Evolutionary conservation across 2,113 vertebrate genomes (phyloP), one percentile per base, ranked within the genome.

Genomic region (Rhinogobius similis): DNA sequence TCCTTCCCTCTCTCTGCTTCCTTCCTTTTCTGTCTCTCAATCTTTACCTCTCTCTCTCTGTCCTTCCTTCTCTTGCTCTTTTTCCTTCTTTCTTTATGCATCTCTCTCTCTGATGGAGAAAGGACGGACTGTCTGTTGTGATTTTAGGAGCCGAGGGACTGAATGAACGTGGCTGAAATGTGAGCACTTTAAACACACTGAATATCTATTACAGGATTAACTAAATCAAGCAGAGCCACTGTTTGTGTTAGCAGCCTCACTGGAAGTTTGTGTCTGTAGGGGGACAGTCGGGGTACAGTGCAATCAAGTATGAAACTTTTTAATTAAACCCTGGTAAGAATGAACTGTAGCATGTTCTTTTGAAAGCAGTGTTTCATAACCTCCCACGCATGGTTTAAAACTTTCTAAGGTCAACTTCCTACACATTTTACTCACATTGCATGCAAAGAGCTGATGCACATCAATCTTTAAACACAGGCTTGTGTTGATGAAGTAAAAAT

Each of bases 131-230:
- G 59, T 68, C 43, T 26, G 21, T 65, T 55, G 0, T 67, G 46
- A 44, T 53, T 61, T n/a, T 59, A 61, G 81, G 70, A 53, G 65
- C 36, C 48, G 50, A 1, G 24, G 24, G 62, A 62, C 68, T 8
- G 3, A 27, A 43, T 23, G 62, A 24, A 39, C 10, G 6, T 55
- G 7, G 13, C 23, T 41, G 76, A 67, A 77, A 74, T 21, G 16
- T 63, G 68, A 79, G 39, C 48, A 41, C 46, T 46, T 21, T 7
- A 66, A 76, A 68, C 67, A 58, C 58, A 73, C 63, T 46, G 67
- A 61, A 72, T 63, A 82, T 77, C 73, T 27, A 48, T 72, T 63
- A 71, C 73, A 65, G 62, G 73, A 67, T 75, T 62, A 70, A 48
- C 69, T 65, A 75, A 80, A 72, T 43, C 71, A 70, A 73, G 62